A percentile compares a stretch with the other conserved stretches of the same genome.
Conservation (phyloP, 2,113 vertebrate species). For the Cephalopterus ornatus region DNA sequence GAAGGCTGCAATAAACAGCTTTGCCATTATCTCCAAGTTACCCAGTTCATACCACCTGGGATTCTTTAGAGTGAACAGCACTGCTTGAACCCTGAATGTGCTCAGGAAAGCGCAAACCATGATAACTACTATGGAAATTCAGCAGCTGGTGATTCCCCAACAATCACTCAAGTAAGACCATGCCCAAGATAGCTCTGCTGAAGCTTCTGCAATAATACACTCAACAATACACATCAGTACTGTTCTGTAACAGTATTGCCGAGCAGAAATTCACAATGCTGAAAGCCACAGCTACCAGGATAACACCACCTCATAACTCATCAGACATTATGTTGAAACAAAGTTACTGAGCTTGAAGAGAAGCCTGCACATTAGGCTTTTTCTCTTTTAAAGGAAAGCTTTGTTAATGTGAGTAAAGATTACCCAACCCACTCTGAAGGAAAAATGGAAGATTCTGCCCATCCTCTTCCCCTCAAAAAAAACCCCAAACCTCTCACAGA, state of each 20-base stretch:
- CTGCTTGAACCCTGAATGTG: neutral
- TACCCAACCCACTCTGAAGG: neutral
- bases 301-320: neutral
- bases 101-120: neutral
- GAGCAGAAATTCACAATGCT: neutral
- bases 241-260: neutral
- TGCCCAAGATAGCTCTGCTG: neutral
- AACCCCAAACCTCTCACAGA: neutral
- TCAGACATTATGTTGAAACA: neutral
- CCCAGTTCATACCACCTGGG: neutral
- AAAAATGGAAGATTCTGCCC: neutral
- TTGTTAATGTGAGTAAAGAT: neutral
- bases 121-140: neutral
- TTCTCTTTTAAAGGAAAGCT: neutral
- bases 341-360: neutral
- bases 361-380: neutral
- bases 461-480: neutral
- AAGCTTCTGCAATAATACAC: neutral
- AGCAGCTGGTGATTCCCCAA: neutral
- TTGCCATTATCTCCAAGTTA: neutral
- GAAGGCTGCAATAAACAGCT: neutral
- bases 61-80: neutral
- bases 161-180: neutral
- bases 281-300: neutral
- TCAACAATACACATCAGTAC: neutral